Conservation (phyloP, 1,140 invertebrate genomes). For the Formica selysi region DNA sequence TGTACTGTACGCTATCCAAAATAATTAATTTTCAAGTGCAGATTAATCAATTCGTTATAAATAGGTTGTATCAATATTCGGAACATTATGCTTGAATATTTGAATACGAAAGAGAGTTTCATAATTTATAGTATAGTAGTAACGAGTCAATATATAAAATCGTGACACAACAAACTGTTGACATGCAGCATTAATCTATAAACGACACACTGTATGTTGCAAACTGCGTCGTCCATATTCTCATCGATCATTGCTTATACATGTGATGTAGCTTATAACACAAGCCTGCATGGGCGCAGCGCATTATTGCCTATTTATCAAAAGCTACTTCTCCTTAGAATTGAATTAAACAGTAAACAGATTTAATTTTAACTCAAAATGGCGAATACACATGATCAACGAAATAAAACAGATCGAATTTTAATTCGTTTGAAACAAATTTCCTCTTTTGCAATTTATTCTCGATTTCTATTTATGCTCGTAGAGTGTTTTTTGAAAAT, state of each 20-base stretch:
- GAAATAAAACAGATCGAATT: slow-evolving; percentile 32
- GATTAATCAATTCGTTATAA: slow-evolving; percentile 11
- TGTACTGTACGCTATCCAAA: background rate
- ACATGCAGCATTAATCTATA: slow-evolving; percentile 53
- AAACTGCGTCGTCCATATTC: slow-evolving; percentile 26
- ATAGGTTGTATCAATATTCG: background rate
- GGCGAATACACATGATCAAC: background rate
- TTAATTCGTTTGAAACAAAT: background rate
- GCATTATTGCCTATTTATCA: slow-evolving; percentile 59
- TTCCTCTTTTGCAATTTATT: background rate
- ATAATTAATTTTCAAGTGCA: slow-evolving; percentile 25
- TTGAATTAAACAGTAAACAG: slow-evolving; percentile 31
- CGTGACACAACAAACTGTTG: slow-evolving; percentile 38
- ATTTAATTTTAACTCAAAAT: slow-evolving; percentile 35
- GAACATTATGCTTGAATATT: slow-evolving; percentile 37
- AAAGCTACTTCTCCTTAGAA: slow-evolving; percentile 2
- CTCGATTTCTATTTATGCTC: background rate
- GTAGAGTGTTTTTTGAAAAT: background rate
- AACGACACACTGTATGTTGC: slow-evolving; percentile 24
- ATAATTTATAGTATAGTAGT: slow-evolving; percentile 42
- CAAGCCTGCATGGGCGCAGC: background rate
- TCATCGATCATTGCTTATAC: slow-evolving; percentile 53
- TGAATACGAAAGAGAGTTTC: background rate
- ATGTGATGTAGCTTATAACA: slow-evolving; percentile 26
- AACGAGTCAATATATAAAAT: slow-evolving; percentile 44